Evolutionary conservation across 2,113 vertebrate genomes (phyloP).

Genomic region (Octodon degus): DNA sequence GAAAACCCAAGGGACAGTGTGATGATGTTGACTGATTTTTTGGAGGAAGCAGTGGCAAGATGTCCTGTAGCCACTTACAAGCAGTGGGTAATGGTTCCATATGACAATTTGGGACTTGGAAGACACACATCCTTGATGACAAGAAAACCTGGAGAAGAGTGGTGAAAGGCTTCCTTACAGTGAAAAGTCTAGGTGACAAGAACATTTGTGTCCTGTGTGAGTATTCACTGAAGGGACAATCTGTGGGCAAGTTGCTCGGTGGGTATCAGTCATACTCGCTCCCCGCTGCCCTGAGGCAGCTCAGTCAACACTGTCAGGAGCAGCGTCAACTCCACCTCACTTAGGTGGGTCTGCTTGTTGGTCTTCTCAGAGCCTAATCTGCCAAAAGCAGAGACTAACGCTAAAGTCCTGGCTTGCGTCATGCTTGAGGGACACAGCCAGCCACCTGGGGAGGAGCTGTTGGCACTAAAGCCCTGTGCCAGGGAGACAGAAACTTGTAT

Average conservation of each 20-base stretch:
- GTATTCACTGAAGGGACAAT: neutral
- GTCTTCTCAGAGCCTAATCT: neutral
- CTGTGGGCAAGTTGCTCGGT: neutral
- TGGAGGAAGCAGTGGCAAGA: neutral
- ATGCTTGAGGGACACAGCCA: neutral
- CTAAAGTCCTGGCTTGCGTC: neutral
- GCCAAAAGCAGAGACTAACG: too few relatives aligned
- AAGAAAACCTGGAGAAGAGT: neutral
- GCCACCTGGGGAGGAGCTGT: neutral
- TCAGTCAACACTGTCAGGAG: neutral
- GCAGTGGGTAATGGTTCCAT: neutral
- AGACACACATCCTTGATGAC: neutral
- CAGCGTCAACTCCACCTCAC: neutral
- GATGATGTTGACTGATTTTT: neutral
- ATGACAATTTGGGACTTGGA: neutral
- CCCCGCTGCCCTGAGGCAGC: too few relatives aligned
- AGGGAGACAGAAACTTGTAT: neutral
- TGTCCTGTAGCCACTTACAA: neutral
- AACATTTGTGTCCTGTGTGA: neutral
- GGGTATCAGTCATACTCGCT: too few relatives aligned
- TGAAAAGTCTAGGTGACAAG: neutral
- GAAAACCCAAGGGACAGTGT: neutral
- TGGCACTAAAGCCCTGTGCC: neutral
- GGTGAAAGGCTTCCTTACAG: neutral
- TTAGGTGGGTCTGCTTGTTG: too few relatives aligned